A percentile compares a stretch with the other conserved stretches of the same genome.
Conservation (phyloP, 2,113 vertebrate species). For the Tapirus terrestris region DNA sequence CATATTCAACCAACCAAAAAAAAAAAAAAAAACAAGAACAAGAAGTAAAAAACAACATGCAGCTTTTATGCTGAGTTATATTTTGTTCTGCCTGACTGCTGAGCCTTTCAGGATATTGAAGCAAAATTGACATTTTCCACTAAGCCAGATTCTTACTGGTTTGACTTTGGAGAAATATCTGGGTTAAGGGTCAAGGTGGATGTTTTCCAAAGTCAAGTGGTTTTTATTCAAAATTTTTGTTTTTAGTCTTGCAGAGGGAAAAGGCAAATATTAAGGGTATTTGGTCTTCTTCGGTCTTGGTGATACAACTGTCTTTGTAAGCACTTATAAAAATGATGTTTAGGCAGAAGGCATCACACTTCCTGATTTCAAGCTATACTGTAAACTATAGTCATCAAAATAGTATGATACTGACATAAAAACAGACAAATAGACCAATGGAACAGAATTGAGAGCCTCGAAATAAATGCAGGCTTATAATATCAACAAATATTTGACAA, state of each 20-base stretch:
- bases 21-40: neutral
- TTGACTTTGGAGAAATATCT: constrained; percentile 37
- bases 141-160: neutral
- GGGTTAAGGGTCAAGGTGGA: constrained; percentile 2
- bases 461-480: neutral
- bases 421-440: neutral
- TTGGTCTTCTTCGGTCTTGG: neutral
- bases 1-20: neutral
- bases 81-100: constrained; percentile 2
- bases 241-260: neutral
- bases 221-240: neutral
- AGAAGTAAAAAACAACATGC: neutral
- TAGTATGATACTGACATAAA: neutral
- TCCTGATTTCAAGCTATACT: neutral
- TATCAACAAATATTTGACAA: neutral
- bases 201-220: neutral
- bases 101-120: constrained; percentile 36
- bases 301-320: neutral
- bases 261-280: neutral
- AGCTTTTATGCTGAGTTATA: constrained; percentile 17
- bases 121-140: constrained; percentile 16
- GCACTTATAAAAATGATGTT: neutral
- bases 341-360: neutral
- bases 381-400: neutral
- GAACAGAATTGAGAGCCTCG: neutral